Evolutionary conservation across 2,888 invertebrate species (phyloP).

Genomic region (Exocentrus adspersus): DNA sequence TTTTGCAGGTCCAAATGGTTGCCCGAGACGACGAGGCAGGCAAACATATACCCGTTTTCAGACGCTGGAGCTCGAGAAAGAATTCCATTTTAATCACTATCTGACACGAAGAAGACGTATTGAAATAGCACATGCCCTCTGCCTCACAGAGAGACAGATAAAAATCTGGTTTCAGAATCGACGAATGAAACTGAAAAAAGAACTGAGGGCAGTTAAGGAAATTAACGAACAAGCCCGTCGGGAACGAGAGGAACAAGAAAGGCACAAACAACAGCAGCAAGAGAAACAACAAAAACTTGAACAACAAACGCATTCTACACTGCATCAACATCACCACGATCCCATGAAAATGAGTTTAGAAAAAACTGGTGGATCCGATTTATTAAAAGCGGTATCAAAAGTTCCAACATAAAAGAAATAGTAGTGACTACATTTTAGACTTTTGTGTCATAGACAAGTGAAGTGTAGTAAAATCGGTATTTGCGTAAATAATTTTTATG

Average conservation of each 20-base stretch:
- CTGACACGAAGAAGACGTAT: conserved; percentile 95
- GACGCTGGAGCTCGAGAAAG: conserved; percentile 97
- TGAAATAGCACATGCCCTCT: conserved; percentile 96
- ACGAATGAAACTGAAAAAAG: conserved; percentile 97
- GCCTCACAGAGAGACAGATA: conserved; percentile 95
- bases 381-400: conserved; percentile 80
- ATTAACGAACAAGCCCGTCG: conserved; percentile 93
- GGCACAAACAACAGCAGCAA: conserved; percentile 90
- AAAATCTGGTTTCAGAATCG: conserved; percentile 98
- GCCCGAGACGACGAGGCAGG: conserved; percentile 91
- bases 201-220: conserved; percentile 92
- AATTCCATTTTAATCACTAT: conserved; percentile 98
- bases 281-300: conserved; percentile 84
- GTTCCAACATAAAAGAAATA: conserved; percentile 75
- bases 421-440: conserved; percentile 35
- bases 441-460: conserved; percentile 38
- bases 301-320: conserved; percentile 72
- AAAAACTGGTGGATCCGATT: conserved; percentile 75
- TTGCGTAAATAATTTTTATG: conserved; percentile 32
- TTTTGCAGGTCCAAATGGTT: conserved; percentile 92
- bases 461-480: conserved; percentile 33
- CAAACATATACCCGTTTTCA: conserved; percentile 99
- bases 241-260: conserved; percentile 89
- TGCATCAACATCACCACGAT: conserved; percentile 77
- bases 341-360: conserved; percentile 79